Base-by-base conservation (phyloP, 2,888 invertebrate species). In the Endomychus coccineus region DNA sequence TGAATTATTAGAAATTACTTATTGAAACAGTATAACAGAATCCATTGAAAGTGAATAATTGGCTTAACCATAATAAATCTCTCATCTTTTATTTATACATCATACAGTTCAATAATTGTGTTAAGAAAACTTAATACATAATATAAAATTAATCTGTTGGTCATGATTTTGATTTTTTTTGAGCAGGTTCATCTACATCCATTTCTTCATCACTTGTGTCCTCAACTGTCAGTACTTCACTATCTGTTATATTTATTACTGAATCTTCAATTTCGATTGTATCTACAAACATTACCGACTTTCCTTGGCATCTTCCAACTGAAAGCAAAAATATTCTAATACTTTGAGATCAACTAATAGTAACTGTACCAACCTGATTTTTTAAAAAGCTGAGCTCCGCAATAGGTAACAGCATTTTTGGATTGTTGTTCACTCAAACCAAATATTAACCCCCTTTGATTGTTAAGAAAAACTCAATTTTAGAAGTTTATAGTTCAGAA, bases 401-500 rank as follows among this genome's bases (percentile, higher is more conserved):
- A 75, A 74, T 46, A 67, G 64, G 50, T 67, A 17, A 86, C 67
- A 1, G 78, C 70, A 55, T 74, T 74, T 59, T 83, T 77, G 22
- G 81, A 75, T 56, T 81, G 77, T 48, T 74, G 74, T 56, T 78
- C 78, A 31, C 75, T 79, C 3, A 86, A 62, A 2, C 85, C 86
- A 55, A 85, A 74, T 44, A 86, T 70, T 40, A 76, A 71, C 7
- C 78, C 80, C 50, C 78, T 78, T 17, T 28, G 46, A 29, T 15
- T 42, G 16, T 34, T 40, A 44, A 46, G 39, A 40, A 40, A 12
- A 28, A 7, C 15, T 28, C 4, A 19, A 19, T 19, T 19, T n/a
- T 19, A n/a, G 21, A 19, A 5, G 15, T 9, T 19, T n/a, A n/a
- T n/a, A n/a, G 21, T 21, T 9, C 9, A 21, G 6, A 25, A 25